Conservation (phyloP, 1,140 invertebrate genomes). For the Bilobella aurantiaca region DNA sequence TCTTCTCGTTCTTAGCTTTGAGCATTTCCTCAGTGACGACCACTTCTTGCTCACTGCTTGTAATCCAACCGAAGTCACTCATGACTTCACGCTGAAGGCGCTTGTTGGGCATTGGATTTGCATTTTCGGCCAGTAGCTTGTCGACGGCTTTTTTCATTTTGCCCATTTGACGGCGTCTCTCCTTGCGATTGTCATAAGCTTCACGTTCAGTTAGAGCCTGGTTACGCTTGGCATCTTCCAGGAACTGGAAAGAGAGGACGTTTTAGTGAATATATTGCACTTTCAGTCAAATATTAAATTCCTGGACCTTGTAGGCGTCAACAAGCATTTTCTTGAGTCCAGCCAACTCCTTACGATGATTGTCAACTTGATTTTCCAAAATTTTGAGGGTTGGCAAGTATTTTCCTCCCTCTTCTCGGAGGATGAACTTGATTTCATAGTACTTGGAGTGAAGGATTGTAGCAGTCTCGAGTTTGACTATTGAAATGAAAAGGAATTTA, state of each 20-base stretch:
- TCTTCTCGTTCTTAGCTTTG: slow-evolving; percentile 4
- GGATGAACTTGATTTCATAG: slow-evolving; percentile 9
- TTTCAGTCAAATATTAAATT: neutral
- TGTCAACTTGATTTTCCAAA: slow-evolving; percentile 8
- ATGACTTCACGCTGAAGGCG: neutral
- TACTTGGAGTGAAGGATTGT: slow-evolving; percentile 15
- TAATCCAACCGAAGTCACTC: neutral
- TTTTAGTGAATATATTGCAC: neutral
- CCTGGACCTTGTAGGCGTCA: slow-evolving; percentile 6
- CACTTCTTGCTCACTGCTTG: neutral
- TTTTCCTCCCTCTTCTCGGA: slow-evolving; percentile 10
- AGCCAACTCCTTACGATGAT: slow-evolving; percentile 10
- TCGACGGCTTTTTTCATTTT: slow-evolving; percentile 26
- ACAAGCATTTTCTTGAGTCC: slow-evolving; percentile 14
- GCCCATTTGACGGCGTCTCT: slow-evolving; percentile 17
- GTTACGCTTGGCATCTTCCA: slow-evolving; percentile 16
- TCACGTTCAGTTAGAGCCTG: slow-evolving; percentile 21
- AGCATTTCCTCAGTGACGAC: slow-evolving; percentile 1
- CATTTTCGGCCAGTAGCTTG: slow-evolving; percentile 16
- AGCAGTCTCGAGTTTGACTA: slow-evolving; percentile 16
- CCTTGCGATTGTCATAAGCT: slow-evolving; percentile 19
- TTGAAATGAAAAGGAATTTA: neutral
- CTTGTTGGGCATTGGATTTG: neutral
- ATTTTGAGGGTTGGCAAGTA: slow-evolving; percentile 15
- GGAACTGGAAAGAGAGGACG: slow-evolving; percentile 5